A percentile compares a stretch with the other conserved stretches of the same genome.
Conservation (phyloP, 2,888 invertebrate genomes). For the Drosophila paracracens region DNA sequence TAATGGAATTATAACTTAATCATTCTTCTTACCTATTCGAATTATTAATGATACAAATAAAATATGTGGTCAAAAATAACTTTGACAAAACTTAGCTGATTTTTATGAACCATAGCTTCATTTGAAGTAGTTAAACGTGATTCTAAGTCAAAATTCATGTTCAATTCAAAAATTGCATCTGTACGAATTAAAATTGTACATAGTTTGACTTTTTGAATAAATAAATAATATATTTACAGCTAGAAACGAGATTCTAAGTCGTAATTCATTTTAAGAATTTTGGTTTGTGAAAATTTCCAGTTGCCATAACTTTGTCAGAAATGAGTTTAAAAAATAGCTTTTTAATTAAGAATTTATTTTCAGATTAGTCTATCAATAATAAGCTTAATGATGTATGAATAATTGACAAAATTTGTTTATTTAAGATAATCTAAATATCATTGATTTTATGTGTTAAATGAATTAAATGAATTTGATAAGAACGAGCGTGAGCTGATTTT, state of each 20-base stretch:
- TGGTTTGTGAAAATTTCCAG: background rate
- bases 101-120: background rate
- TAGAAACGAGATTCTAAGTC: background rate
- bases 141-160: background rate
- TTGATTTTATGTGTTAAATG: conserved; percentile 33
- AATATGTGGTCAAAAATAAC: background rate
- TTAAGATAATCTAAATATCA: background rate
- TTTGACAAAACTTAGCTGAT: background rate
- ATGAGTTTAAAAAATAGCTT: background rate
- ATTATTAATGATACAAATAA: background rate
- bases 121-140: too few relatives aligned
- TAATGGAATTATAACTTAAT: background rate
- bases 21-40: background rate
- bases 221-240: background rate
- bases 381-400: background rate
- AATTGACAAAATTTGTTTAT: background rate
- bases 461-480: conserved; percentile 30
- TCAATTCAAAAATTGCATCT: background rate
- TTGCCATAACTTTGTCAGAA: background rate
- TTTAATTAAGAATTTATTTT: background rate
- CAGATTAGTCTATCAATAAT: background rate
- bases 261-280: background rate
- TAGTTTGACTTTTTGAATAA: too few relatives aligned
- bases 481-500: conserved; percentile 25
- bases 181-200: background rate